Evolutionary conservation across 2,888 invertebrate species (phyloP).

Genomic region (Mylabris sibirica): DNA sequence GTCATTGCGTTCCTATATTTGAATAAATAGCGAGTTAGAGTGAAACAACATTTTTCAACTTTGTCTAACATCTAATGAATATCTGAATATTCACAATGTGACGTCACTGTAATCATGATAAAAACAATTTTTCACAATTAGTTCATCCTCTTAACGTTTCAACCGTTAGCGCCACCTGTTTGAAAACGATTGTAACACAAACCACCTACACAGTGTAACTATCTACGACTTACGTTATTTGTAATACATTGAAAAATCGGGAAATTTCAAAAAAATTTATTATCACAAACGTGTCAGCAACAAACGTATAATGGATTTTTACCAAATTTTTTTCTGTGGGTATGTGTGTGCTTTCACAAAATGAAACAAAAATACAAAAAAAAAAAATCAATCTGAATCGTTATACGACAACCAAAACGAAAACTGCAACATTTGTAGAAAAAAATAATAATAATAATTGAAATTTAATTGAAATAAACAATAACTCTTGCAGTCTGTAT

Average conservation of each 20-base stretch:
- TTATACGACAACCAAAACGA: conserved; percentile 2
- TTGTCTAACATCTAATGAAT: too few species aligned
- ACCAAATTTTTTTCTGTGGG: neutral
- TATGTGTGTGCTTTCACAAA: conserved; percentile 12
- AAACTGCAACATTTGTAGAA: neutral
- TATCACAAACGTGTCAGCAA: conserved; percentile 34
- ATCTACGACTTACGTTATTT: neutral
- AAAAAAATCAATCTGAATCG: conserved; percentile 19
- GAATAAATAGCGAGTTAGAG: too few species aligned
- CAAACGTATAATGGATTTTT: conserved; percentile 24
- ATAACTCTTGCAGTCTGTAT: neutral
- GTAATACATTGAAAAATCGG: neutral
- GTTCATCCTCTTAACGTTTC: too few species aligned
- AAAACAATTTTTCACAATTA: too few species aligned
- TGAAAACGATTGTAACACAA: neutral
- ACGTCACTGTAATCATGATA: too few species aligned
- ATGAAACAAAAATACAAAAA: conserved; percentile 5
- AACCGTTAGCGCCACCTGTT: neutral
- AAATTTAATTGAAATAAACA: neutral
- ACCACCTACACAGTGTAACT: too few species aligned
- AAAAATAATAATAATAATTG: neutral
- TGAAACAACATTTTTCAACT: too few species aligned
- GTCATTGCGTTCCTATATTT: too few species aligned
- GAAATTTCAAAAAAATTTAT: conserved; percentile 18
- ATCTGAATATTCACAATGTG: too few species aligned